Percentiles rank a stretch among this genome's conserved stretches.
Conservation (phyloP, 2,797 vertebrate genomes). For the Lutra lutra region DNA sequence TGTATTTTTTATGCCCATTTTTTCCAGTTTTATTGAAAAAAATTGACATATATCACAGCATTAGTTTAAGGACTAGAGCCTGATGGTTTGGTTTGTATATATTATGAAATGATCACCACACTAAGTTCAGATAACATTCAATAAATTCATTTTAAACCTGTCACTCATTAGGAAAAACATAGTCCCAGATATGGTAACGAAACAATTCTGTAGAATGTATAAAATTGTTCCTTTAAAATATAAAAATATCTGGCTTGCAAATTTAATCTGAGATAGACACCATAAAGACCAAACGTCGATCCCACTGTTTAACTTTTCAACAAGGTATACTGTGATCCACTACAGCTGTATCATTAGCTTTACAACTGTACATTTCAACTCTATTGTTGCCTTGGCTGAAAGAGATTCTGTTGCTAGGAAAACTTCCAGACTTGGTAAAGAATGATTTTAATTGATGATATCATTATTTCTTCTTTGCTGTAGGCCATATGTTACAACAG, state of each 20-base stretch:
- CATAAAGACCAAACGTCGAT: neutral
- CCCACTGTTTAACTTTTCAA: neutral
- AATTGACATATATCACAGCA: neutral
- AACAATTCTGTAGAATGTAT: neutral
- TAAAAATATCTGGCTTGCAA: neutral
- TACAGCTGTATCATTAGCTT: neutral
- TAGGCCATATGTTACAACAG: slow-evolving; percentile 64
- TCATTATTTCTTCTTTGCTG: slow-evolving; percentile 56
- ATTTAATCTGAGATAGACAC: neutral
- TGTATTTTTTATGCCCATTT: neutral
- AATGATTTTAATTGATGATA: slow-evolving; percentile 69
- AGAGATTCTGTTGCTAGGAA: slow-evolving; percentile 53
- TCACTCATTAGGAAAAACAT: neutral
- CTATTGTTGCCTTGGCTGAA: slow-evolving; percentile 17
- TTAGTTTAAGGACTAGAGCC: neutral
- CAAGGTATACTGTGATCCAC: neutral
- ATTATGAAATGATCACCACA: neutral
- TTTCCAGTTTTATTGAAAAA: neutral
- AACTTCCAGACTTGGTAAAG: slow-evolving; percentile 61
- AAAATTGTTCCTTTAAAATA: neutral
- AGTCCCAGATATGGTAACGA: neutral
- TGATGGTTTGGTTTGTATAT: neutral
- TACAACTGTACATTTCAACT: neutral
- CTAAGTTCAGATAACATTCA: neutral
- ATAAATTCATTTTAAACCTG: neutral